Percentiles rank a stretch among this genome's conserved stretches.
phyloP scores from a whole-genome alignment of 2,888 invertebrate genomes.

The Phortica magna region DNA sequence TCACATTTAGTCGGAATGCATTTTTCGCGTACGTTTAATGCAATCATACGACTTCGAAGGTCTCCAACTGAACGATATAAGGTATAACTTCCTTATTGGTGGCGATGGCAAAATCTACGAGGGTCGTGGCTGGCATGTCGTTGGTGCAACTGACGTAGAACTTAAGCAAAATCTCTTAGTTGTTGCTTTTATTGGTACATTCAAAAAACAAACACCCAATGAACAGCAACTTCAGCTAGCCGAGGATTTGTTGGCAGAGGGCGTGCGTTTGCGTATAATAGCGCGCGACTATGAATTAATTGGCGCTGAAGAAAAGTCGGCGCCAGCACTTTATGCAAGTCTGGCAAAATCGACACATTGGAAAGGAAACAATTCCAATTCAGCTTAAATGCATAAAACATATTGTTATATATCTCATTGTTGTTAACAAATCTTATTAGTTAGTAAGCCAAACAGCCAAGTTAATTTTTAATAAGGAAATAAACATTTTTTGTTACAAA shows the following conservation, averaged over 20 bases:
- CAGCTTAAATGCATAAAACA: neutral
- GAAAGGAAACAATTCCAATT: conserved; percentile 68
- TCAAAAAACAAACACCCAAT: conserved; percentile 79
- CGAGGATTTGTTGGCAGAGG: conserved; percentile 81
- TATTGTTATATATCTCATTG: conserved; percentile 53
- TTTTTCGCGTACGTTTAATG: conserved; percentile 80
- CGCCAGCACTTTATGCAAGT: neutral
- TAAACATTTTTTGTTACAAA: conserved; percentile 27
- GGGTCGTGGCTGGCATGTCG: conserved; percentile 84
- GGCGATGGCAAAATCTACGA: conserved; percentile 86
- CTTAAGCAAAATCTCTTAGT: conserved; percentile 84
- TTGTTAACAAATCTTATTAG: conserved; percentile 72
- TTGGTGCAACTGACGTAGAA: conserved; percentile 65
- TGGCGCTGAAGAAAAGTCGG: conserved; percentile 79
- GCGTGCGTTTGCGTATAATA: conserved; percentile 81
- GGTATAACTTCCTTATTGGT: conserved; percentile 87
- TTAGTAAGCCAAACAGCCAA: conserved; percentile 3
- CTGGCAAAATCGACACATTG: neutral
- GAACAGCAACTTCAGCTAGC: conserved; percentile 80
- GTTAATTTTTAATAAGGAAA: conserved; percentile 24
- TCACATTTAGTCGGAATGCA: conserved; percentile 77
- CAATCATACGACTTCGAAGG: conserved; percentile 84
- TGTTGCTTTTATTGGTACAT: conserved; percentile 85
- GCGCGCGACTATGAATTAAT: conserved; percentile 82
- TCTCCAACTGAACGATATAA: conserved; percentile 83